Evolutionary conservation across 2,888 invertebrate species (phyloP).

Genomic region (Dioctria linearis): DNA sequence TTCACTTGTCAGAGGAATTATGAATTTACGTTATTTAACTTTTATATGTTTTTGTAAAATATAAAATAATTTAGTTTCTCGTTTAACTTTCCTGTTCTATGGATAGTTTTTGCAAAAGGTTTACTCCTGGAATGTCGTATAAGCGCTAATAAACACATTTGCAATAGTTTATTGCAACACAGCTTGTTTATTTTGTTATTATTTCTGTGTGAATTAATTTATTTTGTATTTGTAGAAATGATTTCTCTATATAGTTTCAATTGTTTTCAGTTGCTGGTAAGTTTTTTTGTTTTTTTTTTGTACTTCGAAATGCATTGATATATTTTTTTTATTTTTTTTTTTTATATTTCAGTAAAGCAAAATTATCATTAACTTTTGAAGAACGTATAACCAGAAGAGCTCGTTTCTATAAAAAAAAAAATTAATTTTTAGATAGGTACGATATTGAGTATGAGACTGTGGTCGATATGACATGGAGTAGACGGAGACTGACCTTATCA

Average conservation of each 20-base stretch:
- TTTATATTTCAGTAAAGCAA: conserved; percentile 49
- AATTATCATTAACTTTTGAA: conserved; percentile 65
- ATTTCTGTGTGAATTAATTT: conserved; percentile 18
- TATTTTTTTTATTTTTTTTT: conserved; percentile 39
- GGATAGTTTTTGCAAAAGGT: conserved; percentile 29
- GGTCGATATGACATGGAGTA: no score
- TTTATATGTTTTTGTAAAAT: conserved; percentile 28
- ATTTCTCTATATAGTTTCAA: conserved; percentile 34
- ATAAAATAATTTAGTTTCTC: neutral
- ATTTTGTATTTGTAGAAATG: conserved; percentile 27
- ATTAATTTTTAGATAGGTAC: no score
- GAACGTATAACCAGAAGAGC: no score
- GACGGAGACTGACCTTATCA: no score
- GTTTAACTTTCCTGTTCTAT: conserved; percentile 14
- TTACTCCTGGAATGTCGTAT: conserved; percentile 12
- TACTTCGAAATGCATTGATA: neutral
- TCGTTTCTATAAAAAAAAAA: no score
- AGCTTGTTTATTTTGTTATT: no score
- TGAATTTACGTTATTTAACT: conserved; percentile 15
- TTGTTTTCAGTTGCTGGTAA: conserved; percentile 55
- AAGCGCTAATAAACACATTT: conserved; percentile 35
- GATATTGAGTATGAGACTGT: no score
- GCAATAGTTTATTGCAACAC: conserved; percentile 18
- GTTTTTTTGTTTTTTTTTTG: conserved; percentile 58
- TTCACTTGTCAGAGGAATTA: conserved; percentile 7